Percentiles rank a stretch among this genome's conserved stretches.
These are phyloP conservation scores for Phallusia fumigata DNA, from an alignment of 23 tunicate species.

Conservation along the genomic window DNA sequence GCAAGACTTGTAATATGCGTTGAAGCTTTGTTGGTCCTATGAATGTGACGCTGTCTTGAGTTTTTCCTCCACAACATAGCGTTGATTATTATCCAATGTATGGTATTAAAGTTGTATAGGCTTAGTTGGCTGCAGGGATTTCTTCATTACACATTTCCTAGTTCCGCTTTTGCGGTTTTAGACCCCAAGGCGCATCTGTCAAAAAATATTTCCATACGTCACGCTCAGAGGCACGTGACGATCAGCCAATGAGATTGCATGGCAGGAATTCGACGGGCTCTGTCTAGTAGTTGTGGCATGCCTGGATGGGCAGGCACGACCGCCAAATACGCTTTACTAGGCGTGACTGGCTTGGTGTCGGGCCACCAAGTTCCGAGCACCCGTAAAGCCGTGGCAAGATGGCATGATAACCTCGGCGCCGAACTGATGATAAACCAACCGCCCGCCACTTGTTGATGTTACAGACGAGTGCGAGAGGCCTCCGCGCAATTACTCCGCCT, in stretches of 20 bases:
- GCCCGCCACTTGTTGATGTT: too few relatives aligned
- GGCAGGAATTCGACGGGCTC: too few relatives aligned
- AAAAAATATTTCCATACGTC: conserved; percentile 2
- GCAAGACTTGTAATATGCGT: too few relatives aligned
- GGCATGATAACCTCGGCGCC: conserved; percentile 25
- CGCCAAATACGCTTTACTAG: conserved; percentile 14
- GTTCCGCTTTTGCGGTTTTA: too few relatives aligned
- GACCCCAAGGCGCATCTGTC: neutral
- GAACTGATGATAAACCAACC: neutral
- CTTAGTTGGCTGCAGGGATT: too few relatives aligned
- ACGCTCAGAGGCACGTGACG: neutral
- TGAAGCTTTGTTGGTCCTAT: too few relatives aligned
- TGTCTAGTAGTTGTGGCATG: neutral
- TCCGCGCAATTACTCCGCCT: neutral
- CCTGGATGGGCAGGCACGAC: neutral
- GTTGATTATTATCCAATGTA: too few relatives aligned
- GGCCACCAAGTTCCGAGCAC: conserved; percentile 7
- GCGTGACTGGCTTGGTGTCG: conserved; percentile 17
- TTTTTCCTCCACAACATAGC: too few relatives aligned
- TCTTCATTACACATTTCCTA: too few relatives aligned
- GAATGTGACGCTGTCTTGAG: too few relatives aligned
- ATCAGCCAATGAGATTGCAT: neutral
- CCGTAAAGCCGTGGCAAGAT: conserved; percentile 23
- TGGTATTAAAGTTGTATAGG: too few relatives aligned
- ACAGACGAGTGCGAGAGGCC: neutral